Evolutionary conservation across 2,888 invertebrate genomes (phyloP), one percentile per base, ranked within the genome.

Genomic region (Macaria notata): DNA sequence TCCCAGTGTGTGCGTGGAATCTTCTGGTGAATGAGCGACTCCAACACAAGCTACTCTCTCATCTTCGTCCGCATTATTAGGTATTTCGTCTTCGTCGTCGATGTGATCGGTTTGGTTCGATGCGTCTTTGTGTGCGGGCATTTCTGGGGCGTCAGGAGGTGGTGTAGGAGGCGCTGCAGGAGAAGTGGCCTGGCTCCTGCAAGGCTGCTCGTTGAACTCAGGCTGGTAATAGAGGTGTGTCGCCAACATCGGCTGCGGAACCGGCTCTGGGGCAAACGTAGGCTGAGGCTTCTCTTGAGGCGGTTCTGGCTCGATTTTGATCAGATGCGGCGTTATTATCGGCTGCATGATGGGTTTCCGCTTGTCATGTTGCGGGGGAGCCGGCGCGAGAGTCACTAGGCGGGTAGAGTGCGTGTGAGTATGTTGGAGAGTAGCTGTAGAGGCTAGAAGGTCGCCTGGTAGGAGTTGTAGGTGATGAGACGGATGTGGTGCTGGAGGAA

Each of bases 41-140:
- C 91, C 91, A 2, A 91, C 80, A 54, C 91, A 91, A 1, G 91
- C 91, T 0, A 90, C 79, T 36, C 88, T 75, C 67, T 90, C 90
- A 50, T 90, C 88, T 45, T 91, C 89, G 56, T 91, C 90, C 0
- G 88, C 86, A 8, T 86, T 86, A 59, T 87, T 88, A 0, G 84
- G 89, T 0, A 88, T 86, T 57, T 92, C 95, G 64, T 95, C 95
- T 54, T 95, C 95, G 68, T 94, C 95, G 70, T 93, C 93, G 0
- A 95, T 94, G 29, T 95, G 94, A 72, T 96, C 96, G 0, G 96
- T 96, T 84, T 97, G 96, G 75, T 96, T 96, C 51, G 95, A 95
- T 0, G 96, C 96, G 72, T 96, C 96, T 77, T 94, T 83, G 44
- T 89, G 96, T n/a, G 95, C 95, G 38, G 94, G 94, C 3, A 92